Base-by-base conservation (phyloP, 2,797 vertebrate genomes). In the Siniperca scherzeri region DNA sequence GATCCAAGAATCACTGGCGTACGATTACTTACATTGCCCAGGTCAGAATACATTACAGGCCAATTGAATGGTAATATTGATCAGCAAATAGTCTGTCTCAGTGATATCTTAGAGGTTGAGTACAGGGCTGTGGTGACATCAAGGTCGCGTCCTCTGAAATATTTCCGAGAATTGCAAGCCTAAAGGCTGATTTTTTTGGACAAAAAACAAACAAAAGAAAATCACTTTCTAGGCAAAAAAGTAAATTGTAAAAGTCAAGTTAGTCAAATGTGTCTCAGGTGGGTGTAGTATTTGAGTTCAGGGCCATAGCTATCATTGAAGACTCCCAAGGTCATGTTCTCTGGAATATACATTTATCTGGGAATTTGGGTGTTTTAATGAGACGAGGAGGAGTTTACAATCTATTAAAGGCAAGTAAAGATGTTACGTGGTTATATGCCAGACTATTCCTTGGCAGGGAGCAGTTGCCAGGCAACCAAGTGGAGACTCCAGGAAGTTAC, bases 21-120 rank as follows among this genome's bases (percentile, higher is more conserved):
- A 75, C 64, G 87, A 83, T 91, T 83, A 74, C 84, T 83, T 85
- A 88, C 86, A 85, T 64, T 77, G 80, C 67, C 75, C 33, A 7
- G 76, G 83, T 88, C 89, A 93, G 81, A 87, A 83, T 84, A 75
- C 65, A 90, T 88, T 81, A 85, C 73, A 70, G 82, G 67, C 30
- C 55, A 42, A 82, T 13, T 78, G 70, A 89, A 87, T 64, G 65
- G 76, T 30, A n/a, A 27, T 86, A 92, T 90, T 73, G 88, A 93
- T 93, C 75, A 12, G 65, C 40, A 77, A 78, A 83, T 53, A 38
- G 62, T 72, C 80, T 82, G 87, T 53, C 72, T 81, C 50, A 7
- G 56, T 70, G 61, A 22, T 42, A 48, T 74, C 55, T 68, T 19
- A 61, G 78, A 75, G 69, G 70, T 33, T 69, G 73, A 87, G 36